Percentiles rank a stretch among this genome's conserved stretches.
Evolutionary conservation across 2,888 invertebrate species (phyloP).

Genomic region (Hartigia nigra): DNA sequence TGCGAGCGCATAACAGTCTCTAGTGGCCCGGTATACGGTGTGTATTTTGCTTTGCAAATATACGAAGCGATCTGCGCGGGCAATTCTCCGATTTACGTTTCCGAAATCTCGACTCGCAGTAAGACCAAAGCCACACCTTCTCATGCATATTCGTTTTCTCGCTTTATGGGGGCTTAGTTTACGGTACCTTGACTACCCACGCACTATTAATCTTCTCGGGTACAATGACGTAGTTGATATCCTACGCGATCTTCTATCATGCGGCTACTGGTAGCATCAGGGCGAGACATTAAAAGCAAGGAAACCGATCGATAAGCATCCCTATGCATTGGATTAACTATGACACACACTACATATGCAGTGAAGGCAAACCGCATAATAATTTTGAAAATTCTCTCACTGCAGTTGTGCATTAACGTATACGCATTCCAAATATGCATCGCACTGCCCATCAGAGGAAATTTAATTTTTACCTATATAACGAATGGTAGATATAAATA

Average conservation of each 20-base stretch:
- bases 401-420: neutral
- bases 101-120: constrained; percentile 51
- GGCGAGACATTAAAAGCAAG: neutral
- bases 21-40: neutral
- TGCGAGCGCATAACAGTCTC: neutral
- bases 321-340: neutral
- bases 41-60: constrained; percentile 57
- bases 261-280: neutral
- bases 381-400: neutral
- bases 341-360: neutral
- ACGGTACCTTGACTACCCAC: constrained; percentile 39
- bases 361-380: neutral
- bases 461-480: neutral
- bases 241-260: neutral
- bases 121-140: constrained; percentile 52
- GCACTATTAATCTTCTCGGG: constrained; percentile 50
- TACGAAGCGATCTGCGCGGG: constrained; percentile 41
- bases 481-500: neutral
- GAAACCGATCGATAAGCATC: neutral
- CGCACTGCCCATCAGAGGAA: neutral
- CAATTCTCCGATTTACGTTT: constrained; percentile 55
- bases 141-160: constrained; percentile 57
- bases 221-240: neutral
- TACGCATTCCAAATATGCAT: neutral
- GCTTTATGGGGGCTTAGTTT: constrained; percentile 47